phyloP scores from a whole-genome alignment of 2,113 vertebrate genomes.

The Hylia prasina region DNA sequence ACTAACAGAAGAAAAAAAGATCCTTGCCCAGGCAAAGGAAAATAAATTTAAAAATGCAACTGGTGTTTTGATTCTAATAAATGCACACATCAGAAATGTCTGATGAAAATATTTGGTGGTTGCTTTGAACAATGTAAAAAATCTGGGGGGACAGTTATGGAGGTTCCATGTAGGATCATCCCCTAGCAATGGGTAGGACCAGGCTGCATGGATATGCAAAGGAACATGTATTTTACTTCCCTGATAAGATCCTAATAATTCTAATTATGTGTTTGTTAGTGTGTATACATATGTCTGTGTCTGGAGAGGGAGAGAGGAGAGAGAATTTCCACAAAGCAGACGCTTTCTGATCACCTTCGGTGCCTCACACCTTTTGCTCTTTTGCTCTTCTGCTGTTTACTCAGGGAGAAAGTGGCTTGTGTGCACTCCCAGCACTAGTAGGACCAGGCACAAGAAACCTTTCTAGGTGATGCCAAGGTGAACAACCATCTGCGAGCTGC shows the following conservation, averaged over 20 bases:
- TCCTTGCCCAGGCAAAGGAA: background rate
- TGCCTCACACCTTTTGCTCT: background rate
- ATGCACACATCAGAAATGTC: background rate
- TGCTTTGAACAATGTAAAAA: background rate
- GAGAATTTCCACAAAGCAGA: background rate
- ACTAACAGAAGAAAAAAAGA: background rate
- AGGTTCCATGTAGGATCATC: background rate
- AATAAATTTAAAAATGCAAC: background rate
- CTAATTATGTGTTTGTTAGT: background rate
- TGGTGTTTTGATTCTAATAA: background rate
- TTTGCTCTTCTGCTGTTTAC: background rate
- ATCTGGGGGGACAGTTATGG: background rate
- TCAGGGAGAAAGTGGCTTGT: background rate
- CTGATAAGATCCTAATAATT: background rate
- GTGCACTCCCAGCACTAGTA: background rate
- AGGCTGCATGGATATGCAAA: background rate
- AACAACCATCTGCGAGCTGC: background rate
- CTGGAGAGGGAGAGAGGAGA: background rate
- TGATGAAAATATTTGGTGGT: background rate
- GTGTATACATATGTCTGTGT: rapidly evolving
- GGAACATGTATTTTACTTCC: background rate
- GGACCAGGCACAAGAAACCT: background rate
- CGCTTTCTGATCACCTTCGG: background rate
- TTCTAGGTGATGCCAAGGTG: background rate
- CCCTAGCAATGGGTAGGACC: background rate